phyloP scores from a whole-genome alignment of 1,140 invertebrate species.

The Arctopsyche grandis region DNA sequence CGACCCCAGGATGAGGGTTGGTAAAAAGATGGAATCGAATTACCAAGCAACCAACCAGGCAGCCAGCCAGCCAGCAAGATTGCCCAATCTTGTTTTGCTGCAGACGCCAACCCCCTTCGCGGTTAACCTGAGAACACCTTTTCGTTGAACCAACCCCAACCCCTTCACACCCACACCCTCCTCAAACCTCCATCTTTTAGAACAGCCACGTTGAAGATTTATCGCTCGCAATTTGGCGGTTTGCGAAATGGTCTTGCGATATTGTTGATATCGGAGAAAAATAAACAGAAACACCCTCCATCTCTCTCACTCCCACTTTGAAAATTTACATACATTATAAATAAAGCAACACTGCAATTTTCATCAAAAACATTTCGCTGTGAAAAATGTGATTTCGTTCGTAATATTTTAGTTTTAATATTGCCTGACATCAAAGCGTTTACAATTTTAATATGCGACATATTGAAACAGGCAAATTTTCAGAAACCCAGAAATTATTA shows the following conservation, averaged over 20 bases:
- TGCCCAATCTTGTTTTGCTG: constrained; percentile 53
- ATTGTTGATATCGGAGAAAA: constrained; percentile 22
- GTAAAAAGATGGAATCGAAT: constrained; percentile 47
- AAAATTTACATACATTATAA: too few species aligned
- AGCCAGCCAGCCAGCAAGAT: constrained; percentile 48
- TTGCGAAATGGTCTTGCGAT: constrained; percentile 37
- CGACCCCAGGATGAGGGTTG: background rate
- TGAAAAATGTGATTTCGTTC: too few species aligned
- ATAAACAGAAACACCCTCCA: background rate
- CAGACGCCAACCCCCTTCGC: constrained; percentile 40
- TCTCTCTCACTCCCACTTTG: too few species aligned
- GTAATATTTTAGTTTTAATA: too few species aligned
- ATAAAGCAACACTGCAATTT: too few species aligned
- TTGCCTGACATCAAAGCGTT: too few species aligned
- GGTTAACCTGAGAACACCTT: constrained; percentile 47
- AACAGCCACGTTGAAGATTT: constrained; percentile 39
- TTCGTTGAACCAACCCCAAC: background rate
- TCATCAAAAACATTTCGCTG: too few species aligned
- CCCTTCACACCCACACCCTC: background rate
- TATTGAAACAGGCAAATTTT: too few species aligned
- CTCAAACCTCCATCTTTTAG: too few species aligned
- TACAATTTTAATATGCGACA: too few species aligned
- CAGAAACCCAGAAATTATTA: too few species aligned
- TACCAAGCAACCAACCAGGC: constrained; percentile 49
- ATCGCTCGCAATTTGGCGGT: constrained; percentile 46